Evolutionary conservation across 2,888 invertebrate genomes (phyloP).

Genomic region (Phrixothrix hirtus): DNA sequence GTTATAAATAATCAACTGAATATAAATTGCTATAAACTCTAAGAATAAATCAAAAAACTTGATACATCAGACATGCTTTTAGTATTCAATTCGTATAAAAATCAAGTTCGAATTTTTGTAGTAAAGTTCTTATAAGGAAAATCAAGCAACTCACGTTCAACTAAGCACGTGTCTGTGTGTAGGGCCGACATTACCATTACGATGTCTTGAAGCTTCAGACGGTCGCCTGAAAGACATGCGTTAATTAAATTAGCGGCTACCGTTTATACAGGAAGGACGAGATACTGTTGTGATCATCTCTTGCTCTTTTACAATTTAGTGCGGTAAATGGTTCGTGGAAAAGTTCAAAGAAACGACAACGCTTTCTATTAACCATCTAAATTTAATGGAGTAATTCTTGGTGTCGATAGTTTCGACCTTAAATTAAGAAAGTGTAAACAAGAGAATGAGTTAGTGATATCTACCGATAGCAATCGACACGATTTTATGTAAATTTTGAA

Average conservation of each 20-base stretch:
- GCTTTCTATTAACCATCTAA: background rate
- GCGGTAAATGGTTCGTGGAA: too few species aligned
- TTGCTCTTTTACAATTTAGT: conserved; percentile 8
- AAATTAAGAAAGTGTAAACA: background rate
- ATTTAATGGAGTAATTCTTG: too few species aligned
- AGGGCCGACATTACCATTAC: conserved; percentile 28
- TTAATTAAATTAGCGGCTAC: conserved; percentile 28
- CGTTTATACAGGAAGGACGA: conserved; percentile 7
- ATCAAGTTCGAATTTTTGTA: conserved; percentile 25
- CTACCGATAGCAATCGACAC: background rate
- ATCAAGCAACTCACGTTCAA: conserved; percentile 23
- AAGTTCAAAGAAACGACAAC: too few species aligned
- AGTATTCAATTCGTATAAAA: conserved; percentile 20
- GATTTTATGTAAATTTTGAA: background rate
- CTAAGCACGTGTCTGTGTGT: conserved; percentile 24
- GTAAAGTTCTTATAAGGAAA: conserved; percentile 22
- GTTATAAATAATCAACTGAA: background rate
- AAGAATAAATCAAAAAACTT: background rate
- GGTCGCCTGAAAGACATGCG: conserved; percentile 28
- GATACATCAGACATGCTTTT: background rate
- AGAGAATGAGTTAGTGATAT: background rate
- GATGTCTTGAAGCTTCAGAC: conserved; percentile 27
- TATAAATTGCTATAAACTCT: background rate
- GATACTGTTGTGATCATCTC: conserved; percentile 22
- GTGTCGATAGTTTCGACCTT: too few species aligned